phyloP scores from a whole-genome alignment of 2,888 invertebrate genomes.

The Drosophila meridiana region DNA sequence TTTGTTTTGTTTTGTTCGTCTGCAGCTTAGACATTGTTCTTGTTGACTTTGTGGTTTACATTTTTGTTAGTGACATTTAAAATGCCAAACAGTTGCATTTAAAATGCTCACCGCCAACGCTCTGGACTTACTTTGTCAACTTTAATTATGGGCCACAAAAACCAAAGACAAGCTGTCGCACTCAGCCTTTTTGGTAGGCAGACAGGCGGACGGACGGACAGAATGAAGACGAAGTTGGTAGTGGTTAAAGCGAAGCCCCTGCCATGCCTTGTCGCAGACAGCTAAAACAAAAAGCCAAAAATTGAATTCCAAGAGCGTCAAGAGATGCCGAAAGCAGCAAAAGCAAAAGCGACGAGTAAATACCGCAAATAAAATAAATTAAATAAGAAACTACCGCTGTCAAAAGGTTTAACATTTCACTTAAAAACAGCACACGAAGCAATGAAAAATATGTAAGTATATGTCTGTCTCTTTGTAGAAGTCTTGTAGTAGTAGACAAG shows the following conservation, averaged over 20 bases:
- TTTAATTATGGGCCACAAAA: slow-evolving; percentile 70
- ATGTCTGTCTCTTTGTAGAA: slow-evolving; percentile 9
- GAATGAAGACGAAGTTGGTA: slow-evolving; percentile 12
- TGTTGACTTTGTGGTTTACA: not conserved
- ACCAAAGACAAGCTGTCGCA: slow-evolving; percentile 29
- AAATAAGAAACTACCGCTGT: slow-evolving; percentile 80
- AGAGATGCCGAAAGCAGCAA: slow-evolving; percentile 28
- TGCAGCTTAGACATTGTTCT: not conserved
- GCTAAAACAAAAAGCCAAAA: slow-evolving; percentile 54
- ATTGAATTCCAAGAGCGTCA: slow-evolving; percentile 67
- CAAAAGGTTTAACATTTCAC: slow-evolving; percentile 79
- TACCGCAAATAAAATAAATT: slow-evolving; percentile 80
- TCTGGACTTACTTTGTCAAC: slow-evolving; percentile 64
- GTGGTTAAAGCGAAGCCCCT: slow-evolving; percentile 42
- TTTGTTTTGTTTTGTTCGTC: not conserved
- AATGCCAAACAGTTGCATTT: slow-evolving; percentile 30
- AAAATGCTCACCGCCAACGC: slow-evolving; percentile 38
- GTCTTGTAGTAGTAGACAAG: slow-evolving; percentile 42
- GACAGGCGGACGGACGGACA: slow-evolving; percentile 1
- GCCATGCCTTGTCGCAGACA: slow-evolving; percentile 69
- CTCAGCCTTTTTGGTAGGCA: slow-evolving; percentile 11
- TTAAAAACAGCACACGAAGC: slow-evolving; percentile 71
- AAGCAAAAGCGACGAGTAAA: slow-evolving; percentile 63
- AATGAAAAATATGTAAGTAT: slow-evolving; percentile 52
- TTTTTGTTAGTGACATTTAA: slow-evolving; percentile 16